A percentile compares a stretch with the other conserved stretches of the same genome.
These are phyloP conservation scores for Condylura cristata DNA, from an alignment of 2,113 vertebrate genomes.

Conservation along the genomic window DNA sequence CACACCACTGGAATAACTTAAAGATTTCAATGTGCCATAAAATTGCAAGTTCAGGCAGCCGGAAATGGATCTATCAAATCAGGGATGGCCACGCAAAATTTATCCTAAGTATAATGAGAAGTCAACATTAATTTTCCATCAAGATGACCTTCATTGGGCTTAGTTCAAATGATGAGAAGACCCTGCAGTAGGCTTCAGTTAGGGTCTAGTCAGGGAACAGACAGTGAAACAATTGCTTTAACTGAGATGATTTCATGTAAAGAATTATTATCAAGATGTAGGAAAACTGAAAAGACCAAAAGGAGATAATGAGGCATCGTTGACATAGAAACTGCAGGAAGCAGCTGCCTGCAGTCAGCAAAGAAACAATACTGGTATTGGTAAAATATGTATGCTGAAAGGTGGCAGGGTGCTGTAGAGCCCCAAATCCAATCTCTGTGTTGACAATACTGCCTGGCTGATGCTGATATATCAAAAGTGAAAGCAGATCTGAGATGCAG, in stretches of 20 bases:
- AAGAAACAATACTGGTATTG: not conserved
- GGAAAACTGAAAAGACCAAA: not conserved
- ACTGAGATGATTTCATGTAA: not conserved
- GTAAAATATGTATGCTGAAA: not conserved
- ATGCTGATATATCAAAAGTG: not conserved
- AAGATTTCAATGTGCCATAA: not conserved
- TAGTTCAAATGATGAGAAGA: not conserved
- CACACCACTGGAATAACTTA: not conserved
- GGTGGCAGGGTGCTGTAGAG: rapidly evolving
- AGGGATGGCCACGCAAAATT: not conserved
- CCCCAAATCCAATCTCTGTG: not conserved
- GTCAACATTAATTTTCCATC: conserved; percentile 24
- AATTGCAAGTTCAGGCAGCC: not conserved
- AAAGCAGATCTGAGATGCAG: not conserved
- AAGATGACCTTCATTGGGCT: not conserved
- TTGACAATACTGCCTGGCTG: not conserved
- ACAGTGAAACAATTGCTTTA: not conserved
- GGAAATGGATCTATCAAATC: not conserved
- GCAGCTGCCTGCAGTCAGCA: not conserved
- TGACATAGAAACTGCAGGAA: not conserved
- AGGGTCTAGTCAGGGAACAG: not conserved
- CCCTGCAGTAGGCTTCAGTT: not conserved
- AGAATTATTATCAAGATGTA: not conserved
- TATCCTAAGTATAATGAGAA: not conserved
- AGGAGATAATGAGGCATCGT: not conserved